Evolutionary conservation across 2,113 vertebrate genomes (phyloP), one percentile per base, ranked within the genome.

Genomic region (Aegotheles bennettii): DNA sequence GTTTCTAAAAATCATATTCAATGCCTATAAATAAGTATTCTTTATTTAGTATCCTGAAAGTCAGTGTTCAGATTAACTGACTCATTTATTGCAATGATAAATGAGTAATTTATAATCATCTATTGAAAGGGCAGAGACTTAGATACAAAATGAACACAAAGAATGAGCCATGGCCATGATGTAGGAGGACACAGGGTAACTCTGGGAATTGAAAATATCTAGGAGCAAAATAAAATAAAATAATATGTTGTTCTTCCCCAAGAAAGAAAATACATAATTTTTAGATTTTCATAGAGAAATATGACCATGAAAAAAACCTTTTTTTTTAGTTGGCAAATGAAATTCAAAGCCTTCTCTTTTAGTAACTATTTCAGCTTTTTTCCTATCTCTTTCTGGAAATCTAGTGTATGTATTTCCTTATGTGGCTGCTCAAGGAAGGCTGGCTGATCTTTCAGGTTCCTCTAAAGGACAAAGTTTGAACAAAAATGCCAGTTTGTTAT

Each of bases 21-120:
- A 24, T 70, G 23, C 9, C 50, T 91, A 70, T 78, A 89, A 92
- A 91, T 86, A 95, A 53, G 4, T 29, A 54, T 84, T 86, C 76
- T 89, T 9, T 84, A 53, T 84, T 92, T 77, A 94, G 16, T 70
- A 74, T 67, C 57, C 77, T 70, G 45, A 67, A 91, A 89, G 45
- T 69, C 89, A 74, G 16, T 67, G 64, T 87, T 81, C 47, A 84
- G 54, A 74, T 91, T 84, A 92, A 90, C 48, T 63, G 63, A 76
- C 54, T 92, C 45, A 74, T 43, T 84, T 80, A 54, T 16, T 75
- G 60, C 19, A 91, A 91, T 65, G 78, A 82, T 54, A 76, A 93
- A 87, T 67, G 79, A 86, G 57, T 68, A 12, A 2, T 11, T 57
- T 94, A 64, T 82, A 53, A 67, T 40, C 42, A 94, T 24, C 23